phyloP scores from a whole-genome alignment of 53 echinoderm and acorn worm species.

The Pentamera pediparva region DNA sequence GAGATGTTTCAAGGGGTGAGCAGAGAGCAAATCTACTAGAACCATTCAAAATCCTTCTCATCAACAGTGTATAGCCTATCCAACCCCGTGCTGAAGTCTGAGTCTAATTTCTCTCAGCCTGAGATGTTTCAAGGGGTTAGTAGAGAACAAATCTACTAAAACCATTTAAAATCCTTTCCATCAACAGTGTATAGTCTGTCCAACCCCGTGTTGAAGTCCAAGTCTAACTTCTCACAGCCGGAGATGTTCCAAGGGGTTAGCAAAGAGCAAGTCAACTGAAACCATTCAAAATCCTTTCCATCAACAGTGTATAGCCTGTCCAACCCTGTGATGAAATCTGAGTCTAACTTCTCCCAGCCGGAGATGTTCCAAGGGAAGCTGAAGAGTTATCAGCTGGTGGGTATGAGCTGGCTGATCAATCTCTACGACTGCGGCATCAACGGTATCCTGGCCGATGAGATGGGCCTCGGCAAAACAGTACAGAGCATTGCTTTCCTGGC shows the following conservation, averaged over 20 bases:
- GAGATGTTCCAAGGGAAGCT: constrained; percentile 86
- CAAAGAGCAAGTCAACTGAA: too few species aligned
- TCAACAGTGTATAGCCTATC: constrained; percentile 70
- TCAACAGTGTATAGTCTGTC: constrained; percentile 70
- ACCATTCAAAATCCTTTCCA: too few species aligned
- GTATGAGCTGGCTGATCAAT: constrained; percentile 96
- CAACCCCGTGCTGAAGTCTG: constrained; percentile 61
- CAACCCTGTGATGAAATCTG: constrained; percentile 58
- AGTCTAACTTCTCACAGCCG: constrained; percentile 66
- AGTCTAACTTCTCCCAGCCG: constrained; percentile 66
- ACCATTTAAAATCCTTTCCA: background rate
- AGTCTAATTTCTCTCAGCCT: constrained; percentile 67
- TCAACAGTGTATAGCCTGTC: constrained; percentile 71
- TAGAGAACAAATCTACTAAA: too few species aligned
- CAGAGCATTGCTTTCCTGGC: constrained; percentile 94
- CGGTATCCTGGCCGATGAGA: constrained; percentile 98
- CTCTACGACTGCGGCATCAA: constrained; percentile 99
- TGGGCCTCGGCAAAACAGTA: constrained; percentile 97
- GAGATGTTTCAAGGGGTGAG: constrained; percentile 90
- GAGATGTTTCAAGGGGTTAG: constrained; percentile 90
- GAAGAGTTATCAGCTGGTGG: constrained; percentile 86
- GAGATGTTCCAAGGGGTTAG: constrained; percentile 90
- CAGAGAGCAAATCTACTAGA: too few species aligned
- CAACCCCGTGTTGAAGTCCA: constrained; percentile 58
- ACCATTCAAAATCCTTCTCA: too few species aligned